Evolutionary conservation across 2,797 vertebrate genomes (phyloP).

Genomic region (Adelosebastes latens): DNA sequence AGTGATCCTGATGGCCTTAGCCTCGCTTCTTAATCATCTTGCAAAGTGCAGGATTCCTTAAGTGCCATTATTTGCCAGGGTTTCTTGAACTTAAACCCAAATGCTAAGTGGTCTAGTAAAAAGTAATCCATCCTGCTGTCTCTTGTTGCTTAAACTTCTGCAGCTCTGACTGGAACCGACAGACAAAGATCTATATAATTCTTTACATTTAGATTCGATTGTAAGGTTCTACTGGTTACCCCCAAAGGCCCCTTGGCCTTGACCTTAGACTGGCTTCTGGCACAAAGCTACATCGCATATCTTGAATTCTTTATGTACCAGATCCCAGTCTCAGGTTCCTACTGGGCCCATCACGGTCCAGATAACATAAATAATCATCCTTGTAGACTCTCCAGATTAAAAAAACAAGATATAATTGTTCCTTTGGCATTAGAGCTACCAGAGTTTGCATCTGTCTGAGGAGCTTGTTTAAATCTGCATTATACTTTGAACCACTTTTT

Average conservation of each 20-base stretch:
- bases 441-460: not conserved
- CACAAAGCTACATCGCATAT: not conserved
- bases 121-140: not conserved
- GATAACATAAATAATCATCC: not conserved
- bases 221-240: not conserved
- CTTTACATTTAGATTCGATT: slow-evolving; percentile 4
- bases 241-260: not conserved
- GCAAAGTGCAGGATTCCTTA: not conserved
- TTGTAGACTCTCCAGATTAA: not conserved
- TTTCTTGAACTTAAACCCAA: not conserved
- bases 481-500: no score
- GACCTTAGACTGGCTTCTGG: not conserved
- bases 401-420: slow-evolving; percentile 6
- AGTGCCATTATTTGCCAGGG: not conserved
- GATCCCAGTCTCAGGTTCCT: not conserved
- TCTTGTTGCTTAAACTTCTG: not conserved
- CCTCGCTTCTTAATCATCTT: not conserved
- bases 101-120: not conserved
- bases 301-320: not conserved
- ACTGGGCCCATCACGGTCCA: not conserved
- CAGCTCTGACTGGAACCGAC: not conserved
- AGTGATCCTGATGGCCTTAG: not conserved
- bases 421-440: slow-evolving; percentile 8
- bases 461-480: not conserved
- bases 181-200: not conserved